These are phyloP conservation scores for Trachelipus rathkii DNA, from an alignment of 1,140 invertebrate species.

Conservation along the genomic window DNA sequence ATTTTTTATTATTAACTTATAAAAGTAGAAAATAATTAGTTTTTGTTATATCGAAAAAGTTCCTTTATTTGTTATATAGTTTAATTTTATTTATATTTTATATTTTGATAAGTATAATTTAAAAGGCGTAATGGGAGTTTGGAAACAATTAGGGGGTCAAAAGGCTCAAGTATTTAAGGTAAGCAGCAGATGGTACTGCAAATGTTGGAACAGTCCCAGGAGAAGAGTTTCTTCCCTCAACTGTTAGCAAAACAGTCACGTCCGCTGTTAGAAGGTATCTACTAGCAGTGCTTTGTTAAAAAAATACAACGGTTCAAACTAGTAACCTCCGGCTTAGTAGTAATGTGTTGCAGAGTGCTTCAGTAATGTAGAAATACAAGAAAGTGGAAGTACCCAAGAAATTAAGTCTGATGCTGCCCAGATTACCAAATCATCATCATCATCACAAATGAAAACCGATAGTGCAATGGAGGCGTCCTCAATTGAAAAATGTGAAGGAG, in stretches of 20 bases:
- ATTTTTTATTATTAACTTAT: too few relatives aligned
- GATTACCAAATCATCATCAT: too few relatives aligned
- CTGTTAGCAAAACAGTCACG: background rate
- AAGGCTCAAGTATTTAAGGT: background rate
- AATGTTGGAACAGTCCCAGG: background rate
- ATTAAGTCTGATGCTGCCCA: too few relatives aligned
- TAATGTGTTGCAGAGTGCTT: background rate
- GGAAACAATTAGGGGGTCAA: background rate
- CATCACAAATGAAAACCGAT: too few relatives aligned
- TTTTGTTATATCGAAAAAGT: too few relatives aligned
- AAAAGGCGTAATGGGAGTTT: background rate
- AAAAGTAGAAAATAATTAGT: too few relatives aligned
- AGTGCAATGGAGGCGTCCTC: too few relatives aligned
- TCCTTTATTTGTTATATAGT: too few relatives aligned
- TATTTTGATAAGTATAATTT: too few relatives aligned
- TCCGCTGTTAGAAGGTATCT: background rate
- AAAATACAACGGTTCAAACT: background rate
- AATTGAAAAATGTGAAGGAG: too few relatives aligned
- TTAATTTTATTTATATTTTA: too few relatives aligned
- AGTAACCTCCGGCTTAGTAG: background rate
- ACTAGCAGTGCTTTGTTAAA: background rate
- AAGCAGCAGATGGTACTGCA: background rate
- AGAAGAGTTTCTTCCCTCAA: background rate
- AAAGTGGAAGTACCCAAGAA: too few relatives aligned
- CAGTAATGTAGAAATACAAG: background rate